These are phyloP conservation scores for Paramuricea clavata DNA, from an alignment of 92 coral and sea anemone species.

Conservation along the genomic window DNA sequence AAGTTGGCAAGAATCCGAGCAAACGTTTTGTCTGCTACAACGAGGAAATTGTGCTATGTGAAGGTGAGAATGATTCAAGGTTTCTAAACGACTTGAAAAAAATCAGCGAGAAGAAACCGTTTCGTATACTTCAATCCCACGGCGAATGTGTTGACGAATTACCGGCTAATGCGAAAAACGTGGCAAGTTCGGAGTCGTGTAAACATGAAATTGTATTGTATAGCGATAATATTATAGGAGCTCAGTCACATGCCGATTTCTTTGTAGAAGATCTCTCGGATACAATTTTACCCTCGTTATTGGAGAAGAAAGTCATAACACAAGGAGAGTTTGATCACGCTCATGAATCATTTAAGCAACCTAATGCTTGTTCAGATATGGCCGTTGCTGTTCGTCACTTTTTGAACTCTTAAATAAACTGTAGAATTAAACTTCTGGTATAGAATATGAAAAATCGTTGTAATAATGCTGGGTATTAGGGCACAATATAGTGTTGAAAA, in stretches of 20 bases:
- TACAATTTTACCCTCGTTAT: conserved; percentile 66
- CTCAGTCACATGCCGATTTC: conserved; percentile 84
- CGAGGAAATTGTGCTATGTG: conserved; percentile 58
- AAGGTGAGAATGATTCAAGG: neutral
- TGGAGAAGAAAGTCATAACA: conserved; percentile 52
- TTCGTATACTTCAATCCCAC: conserved; percentile 76
- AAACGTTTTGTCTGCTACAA: conserved; percentile 75
- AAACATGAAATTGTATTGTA: conserved; percentile 80
- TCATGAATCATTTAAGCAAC: conserved; percentile 59
- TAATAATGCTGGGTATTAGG: too few species aligned
- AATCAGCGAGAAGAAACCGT: conserved; percentile 58
- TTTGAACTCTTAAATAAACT: neutral
- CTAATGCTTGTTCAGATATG: conserved; percentile 40
- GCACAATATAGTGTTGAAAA: too few species aligned
- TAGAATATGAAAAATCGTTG: too few species aligned
- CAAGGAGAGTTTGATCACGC: conserved; percentile 52
- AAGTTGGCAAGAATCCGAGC: conserved; percentile 76
- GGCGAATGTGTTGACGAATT: conserved; percentile 80
- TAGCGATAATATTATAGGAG: conserved; percentile 74
- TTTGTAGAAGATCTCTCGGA: conserved; percentile 68
- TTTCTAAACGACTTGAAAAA: conserved; percentile 41
- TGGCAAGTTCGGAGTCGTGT: conserved; percentile 79
- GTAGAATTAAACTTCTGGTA: neutral
- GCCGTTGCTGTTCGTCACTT: conserved; percentile 17
- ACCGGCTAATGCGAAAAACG: conserved; percentile 70